Conservation (phyloP, 2,113 vertebrate genomes). For the Thomomys bottae region DNA sequence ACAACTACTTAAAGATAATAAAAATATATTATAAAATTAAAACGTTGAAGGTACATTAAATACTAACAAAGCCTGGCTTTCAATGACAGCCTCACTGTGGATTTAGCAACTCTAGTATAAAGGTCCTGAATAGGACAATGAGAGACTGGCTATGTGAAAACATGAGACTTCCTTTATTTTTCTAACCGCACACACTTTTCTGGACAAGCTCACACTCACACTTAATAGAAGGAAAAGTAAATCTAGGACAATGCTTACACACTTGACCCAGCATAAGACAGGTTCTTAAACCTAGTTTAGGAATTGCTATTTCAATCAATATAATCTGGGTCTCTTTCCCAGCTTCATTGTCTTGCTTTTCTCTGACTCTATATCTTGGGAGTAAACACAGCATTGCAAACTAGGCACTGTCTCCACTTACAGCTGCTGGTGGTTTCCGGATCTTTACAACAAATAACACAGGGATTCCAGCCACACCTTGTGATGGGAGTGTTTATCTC, state of each 20-base stretch:
- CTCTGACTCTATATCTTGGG: not conserved
- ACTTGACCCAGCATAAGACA: not conserved
- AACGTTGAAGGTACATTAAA: not conserved
- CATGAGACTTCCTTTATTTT: slow-evolving; percentile 2
- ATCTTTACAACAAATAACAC: not conserved
- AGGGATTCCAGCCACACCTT: not conserved
- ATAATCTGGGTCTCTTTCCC: not conserved
- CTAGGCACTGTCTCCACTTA: not conserved
- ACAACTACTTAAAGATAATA: too few relatives aligned
- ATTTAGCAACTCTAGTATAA: slow-evolving; percentile 29
- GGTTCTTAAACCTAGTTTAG: not conserved
- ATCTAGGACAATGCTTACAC: not conserved
- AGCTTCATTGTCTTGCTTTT: slow-evolving; percentile 35
- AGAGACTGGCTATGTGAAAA: slow-evolving; percentile 26
- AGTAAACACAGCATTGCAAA: not conserved
- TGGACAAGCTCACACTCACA: not conserved
- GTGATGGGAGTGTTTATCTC: not conserved
- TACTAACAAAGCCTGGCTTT: slow-evolving; percentile 36
- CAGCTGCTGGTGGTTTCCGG: not conserved
- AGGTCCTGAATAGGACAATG: slow-evolving; percentile 9
- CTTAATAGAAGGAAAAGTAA: slow-evolving; percentile 23
- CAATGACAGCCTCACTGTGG: slow-evolving; percentile 2
- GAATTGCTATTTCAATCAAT: slow-evolving; percentile 18
- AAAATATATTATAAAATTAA: not conserved
- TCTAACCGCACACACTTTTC: not conserved